A percentile compares a stretch with the other conserved stretches of the same genome.
These are phyloP conservation scores for Dichetophora obliterata DNA, from an alignment of 2,888 invertebrate genomes.

Conservation along the genomic window DNA sequence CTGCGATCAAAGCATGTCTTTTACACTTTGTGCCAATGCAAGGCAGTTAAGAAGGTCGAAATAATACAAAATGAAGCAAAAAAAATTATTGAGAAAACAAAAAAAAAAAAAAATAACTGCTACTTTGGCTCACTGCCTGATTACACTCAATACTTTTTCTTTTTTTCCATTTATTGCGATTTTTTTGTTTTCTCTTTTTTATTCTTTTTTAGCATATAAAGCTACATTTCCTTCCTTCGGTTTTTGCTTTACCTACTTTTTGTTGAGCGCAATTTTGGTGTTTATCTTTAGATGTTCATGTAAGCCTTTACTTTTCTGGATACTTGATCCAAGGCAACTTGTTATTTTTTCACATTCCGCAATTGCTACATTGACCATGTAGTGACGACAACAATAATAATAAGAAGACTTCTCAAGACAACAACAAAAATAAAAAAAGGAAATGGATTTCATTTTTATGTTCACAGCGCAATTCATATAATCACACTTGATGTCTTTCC, in stretches of 20 bases:
- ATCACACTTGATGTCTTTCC: constrained; percentile 18
- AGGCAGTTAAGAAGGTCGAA: too few relatives aligned
- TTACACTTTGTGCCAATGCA: too few relatives aligned
- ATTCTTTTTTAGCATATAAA: neutral
- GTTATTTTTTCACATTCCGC: neutral
- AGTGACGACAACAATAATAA: constrained; percentile 5
- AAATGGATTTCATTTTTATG: constrained; percentile 26
- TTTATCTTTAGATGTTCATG: constrained; percentile 12
- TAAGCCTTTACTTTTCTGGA: constrained; percentile 12
- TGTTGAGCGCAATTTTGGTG: constrained; percentile 16
- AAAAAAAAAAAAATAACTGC: too few relatives aligned
- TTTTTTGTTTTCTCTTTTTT: neutral
- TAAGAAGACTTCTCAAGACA: neutral
- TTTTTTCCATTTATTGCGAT: neutral
- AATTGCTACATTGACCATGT: neutral
- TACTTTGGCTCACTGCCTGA: too few relatives aligned
- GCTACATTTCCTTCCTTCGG: neutral
- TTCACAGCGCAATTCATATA: constrained; percentile 22
- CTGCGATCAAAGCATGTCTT: too few relatives aligned
- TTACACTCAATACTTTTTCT: too few relatives aligned
- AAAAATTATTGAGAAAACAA: too few relatives aligned
- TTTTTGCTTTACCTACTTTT: neutral
- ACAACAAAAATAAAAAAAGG: neutral
- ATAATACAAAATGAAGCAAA: too few relatives aligned
- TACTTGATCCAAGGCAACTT: neutral